Conservation (phyloP, 2,888 invertebrate genomes). For the Prionchulus punctatus region DNA sequence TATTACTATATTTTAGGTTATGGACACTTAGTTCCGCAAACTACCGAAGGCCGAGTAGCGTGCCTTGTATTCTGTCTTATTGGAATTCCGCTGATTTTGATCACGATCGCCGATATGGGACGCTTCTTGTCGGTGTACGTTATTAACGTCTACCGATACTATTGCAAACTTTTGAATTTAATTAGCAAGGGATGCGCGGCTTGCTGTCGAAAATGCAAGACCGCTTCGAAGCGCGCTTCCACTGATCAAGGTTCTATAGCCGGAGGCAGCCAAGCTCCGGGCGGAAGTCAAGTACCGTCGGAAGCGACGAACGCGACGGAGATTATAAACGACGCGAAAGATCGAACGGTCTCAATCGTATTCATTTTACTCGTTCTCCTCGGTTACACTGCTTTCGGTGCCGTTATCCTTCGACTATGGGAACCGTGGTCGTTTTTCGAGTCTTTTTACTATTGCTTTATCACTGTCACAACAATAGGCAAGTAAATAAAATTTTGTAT, state of each 20-base stretch:
- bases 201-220: too few species aligned
- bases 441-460: slow-evolving; percentile 32
- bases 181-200: background rate
- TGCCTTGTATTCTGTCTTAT: slow-evolving; percentile 30
- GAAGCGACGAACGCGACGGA: background rate
- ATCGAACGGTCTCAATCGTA: slow-evolving; percentile 14
- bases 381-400: slow-evolving; percentile 32
- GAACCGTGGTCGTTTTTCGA: slow-evolving; percentile 32
- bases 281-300: background rate
- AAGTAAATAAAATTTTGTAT: too few species aligned
- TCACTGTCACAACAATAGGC: slow-evolving; percentile 33
- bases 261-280: background rate
- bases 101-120: slow-evolving; percentile 33
- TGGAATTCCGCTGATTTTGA: slow-evolving; percentile 31
- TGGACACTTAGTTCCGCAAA: slow-evolving; percentile 32
- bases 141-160: slow-evolving; percentile 1
- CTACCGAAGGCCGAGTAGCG: slow-evolving; percentile 24
- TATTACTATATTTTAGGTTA: slow-evolving; percentile 17
- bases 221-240: too few species aligned
- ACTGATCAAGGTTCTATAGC: too few species aligned
- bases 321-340: background rate
- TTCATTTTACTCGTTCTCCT: slow-evolving; percentile 31
- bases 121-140: slow-evolving; percentile 25
- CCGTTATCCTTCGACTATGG: slow-evolving; percentile 30
- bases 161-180: background rate